Percentiles rank a stretch among this genome's conserved stretches.
These are phyloP conservation scores for Cremastinae sp. DNA, from an alignment of 2,888 invertebrate species.

Conservation along the genomic window DNA sequence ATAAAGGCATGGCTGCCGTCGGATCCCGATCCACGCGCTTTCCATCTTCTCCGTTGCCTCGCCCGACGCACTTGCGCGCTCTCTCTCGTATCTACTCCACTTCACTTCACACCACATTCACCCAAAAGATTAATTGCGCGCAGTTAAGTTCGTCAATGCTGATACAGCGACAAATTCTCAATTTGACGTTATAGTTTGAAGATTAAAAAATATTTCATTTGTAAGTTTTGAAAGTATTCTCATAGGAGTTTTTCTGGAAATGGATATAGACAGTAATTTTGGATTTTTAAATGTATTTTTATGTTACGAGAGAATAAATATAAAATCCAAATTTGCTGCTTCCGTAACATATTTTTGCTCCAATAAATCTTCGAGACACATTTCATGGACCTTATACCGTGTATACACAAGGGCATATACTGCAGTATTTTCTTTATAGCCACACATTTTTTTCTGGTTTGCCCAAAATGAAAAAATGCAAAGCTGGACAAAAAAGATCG, in stretches of 20 bases:
- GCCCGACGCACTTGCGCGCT: constrained; percentile 49
- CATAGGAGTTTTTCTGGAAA: too few relatives aligned
- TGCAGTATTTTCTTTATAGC: constrained; percentile 43
- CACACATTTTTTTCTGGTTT: constrained; percentile 55
- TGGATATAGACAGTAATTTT: too few relatives aligned
- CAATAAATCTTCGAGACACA: constrained; percentile 45
- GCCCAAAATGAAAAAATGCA: constrained; percentile 37
- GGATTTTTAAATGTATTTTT: too few relatives aligned
- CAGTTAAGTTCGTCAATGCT: constrained; percentile 44
- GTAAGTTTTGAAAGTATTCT: neutral
- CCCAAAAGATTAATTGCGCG: constrained; percentile 36
- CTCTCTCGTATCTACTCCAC: constrained; percentile 30
- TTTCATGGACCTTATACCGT: constrained; percentile 16
- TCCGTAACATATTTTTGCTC: constrained; percentile 24
- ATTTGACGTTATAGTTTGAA: constrained; percentile 23
- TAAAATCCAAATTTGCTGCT: too few relatives aligned
- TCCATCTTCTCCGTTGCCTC: constrained; percentile 60
- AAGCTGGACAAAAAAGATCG: constrained; percentile 33
- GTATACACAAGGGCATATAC: constrained; percentile 42
- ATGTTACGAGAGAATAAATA: neutral
- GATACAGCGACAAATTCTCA: constrained; percentile 24
- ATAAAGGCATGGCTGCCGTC: constrained; percentile 72
- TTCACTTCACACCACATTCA: constrained; percentile 27
- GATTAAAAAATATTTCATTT: constrained; percentile 9
- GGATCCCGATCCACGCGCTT: constrained; percentile 67